Evolutionary conservation across 1,140 invertebrate genomes (phyloP).

Genomic region (Ceratosolen fusciceps): DNA sequence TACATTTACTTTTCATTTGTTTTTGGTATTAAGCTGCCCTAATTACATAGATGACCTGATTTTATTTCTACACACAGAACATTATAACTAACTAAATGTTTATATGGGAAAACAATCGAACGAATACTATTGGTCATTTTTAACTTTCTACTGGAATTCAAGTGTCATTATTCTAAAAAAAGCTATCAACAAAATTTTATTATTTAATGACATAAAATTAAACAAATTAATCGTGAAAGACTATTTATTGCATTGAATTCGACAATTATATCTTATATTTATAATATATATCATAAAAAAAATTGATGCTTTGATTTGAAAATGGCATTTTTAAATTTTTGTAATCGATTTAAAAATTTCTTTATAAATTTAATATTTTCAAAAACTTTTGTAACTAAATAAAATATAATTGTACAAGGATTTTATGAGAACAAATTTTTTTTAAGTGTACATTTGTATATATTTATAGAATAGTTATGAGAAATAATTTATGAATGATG

Average conservation of each 20-base stretch:
- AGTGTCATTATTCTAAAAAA: conserved; percentile 17
- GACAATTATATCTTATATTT: no score
- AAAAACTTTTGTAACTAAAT: no score
- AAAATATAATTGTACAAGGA: no score
- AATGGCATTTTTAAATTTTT: no score
- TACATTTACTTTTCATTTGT: conserved; percentile 43
- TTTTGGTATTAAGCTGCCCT: conserved; percentile 65
- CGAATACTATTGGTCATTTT: conserved; percentile 48
- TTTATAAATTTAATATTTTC: no score
- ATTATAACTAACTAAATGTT: conserved; percentile 40
- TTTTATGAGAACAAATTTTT: no score
- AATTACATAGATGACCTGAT: conserved; percentile 56
- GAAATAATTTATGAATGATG: background rate
- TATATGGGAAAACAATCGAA: conserved; percentile 36
- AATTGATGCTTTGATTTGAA: no score
- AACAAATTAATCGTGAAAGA: conserved; percentile 2
- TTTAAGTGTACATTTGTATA: background rate
- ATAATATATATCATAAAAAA: no score
- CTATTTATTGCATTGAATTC: background rate
- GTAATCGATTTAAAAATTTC: no score
- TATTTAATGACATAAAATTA: background rate
- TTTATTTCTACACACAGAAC: conserved; percentile 25
- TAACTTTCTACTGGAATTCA: conserved; percentile 15
- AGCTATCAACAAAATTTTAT: background rate
- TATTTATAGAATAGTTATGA: background rate